These are phyloP conservation scores for Phorcus lineatus DNA, from an alignment of 2,888 invertebrate genomes.

Conservation along the genomic window DNA sequence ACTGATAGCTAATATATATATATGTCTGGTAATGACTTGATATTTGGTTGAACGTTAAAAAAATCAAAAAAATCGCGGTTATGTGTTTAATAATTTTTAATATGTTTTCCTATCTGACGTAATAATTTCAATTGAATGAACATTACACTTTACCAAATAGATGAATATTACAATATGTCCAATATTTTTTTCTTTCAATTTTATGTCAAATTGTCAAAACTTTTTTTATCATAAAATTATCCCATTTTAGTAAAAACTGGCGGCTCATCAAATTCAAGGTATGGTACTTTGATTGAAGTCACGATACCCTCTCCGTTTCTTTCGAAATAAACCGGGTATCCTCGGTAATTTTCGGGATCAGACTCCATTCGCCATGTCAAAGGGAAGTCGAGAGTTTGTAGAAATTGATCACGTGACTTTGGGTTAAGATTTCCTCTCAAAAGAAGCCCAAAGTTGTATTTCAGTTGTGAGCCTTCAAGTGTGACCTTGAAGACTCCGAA, in stretches of 20 bases:
- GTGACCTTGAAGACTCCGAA: slow-evolving; percentile 16
- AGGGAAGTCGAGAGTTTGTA: background rate
- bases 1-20: too few species aligned
- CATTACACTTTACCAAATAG: too few species aligned
- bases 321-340: background rate
- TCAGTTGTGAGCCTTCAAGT: background rate
- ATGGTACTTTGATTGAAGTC: background rate
- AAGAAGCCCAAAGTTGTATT: background rate
- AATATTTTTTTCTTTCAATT: too few species aligned
- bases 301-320: background rate
- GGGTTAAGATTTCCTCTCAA: background rate
- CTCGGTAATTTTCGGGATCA: background rate
- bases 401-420: background rate
- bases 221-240: too few species aligned
- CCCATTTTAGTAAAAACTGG: background rate
- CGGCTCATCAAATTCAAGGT: background rate
- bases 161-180: too few species aligned
- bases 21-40: too few species aligned
- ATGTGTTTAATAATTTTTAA: too few species aligned
- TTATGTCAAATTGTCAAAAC: too few species aligned
- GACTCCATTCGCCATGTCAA: background rate
- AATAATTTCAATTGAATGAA: too few species aligned
- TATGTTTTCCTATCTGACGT: too few species aligned
- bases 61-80: too few species aligned
- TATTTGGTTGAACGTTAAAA: too few species aligned